Base-by-base conservation (phyloP, 2,797 vertebrate genomes). In the Oceanodroma leucorhoa region DNA sequence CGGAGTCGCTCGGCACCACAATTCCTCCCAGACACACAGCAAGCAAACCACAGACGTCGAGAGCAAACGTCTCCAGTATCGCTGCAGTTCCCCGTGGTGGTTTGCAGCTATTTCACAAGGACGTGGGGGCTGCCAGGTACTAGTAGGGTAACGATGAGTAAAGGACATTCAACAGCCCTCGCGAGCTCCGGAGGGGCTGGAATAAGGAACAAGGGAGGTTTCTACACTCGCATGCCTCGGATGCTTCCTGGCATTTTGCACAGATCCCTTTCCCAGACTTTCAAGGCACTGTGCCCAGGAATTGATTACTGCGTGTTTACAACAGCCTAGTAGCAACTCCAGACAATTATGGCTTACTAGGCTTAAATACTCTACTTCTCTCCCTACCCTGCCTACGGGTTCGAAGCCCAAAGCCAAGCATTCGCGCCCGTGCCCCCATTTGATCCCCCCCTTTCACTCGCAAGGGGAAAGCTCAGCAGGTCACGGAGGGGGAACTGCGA, bases 61-160 rank as follows among this genome's bases (percentile, higher is more conserved):
- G 50, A 81, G 51, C 0, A 11, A 32, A 43, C 2, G 1, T 22
- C 23, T 51, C 32, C 1, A 1, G 40, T 3, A 8, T 6, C 3
- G 4, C 75, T 12, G 50, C 43, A 5, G 30, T 2, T 66, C 48
- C 54, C 29, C 4, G 8, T 4, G 69, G 53, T 14, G 69, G 53
- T 14, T 22, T 71, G 50, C 13, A 36, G 58, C 50, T 10, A 22
- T 45, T 69, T 77, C 71, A 20, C 29, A 30, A 43, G 73, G 78
- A 50, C 5, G 27, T 5, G 45, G 62, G 65, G 50, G 62, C 29
- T 58, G 83, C 53, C 70, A 79, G 75, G 75, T 55, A 48, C 54
- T 7, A 21, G 10, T 17, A 8, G 70, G 82, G 27, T 61, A 87
- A 58, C 0, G 3, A 14, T 2, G 34, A 87, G 45, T 7, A 30